phyloP scores from a whole-genome alignment of 2,113 vertebrate species.

The Riparia riparia region DNA sequence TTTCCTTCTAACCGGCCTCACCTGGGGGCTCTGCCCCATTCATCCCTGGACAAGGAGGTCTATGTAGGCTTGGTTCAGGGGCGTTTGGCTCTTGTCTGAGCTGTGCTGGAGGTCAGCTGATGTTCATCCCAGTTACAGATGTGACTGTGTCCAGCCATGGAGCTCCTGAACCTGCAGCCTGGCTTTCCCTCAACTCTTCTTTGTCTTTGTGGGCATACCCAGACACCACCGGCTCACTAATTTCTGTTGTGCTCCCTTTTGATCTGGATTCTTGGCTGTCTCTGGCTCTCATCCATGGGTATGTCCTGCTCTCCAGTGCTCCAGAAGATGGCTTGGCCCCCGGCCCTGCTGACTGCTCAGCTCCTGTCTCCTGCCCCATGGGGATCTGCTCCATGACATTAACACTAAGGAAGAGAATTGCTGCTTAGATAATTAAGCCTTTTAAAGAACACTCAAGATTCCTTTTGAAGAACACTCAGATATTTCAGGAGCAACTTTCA shows the following conservation, averaged over 20 bases:
- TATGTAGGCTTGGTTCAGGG: rapidly evolving
- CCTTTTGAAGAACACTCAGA: not conserved
- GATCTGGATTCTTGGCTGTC: not conserved
- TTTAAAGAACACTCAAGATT: not conserved
- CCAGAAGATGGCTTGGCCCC: not conserved
- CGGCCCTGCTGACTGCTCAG: not conserved
- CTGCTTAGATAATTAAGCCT: not conserved
- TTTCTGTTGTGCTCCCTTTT: not conserved
- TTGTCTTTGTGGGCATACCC: rapidly evolving
- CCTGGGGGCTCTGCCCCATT: rapidly evolving
- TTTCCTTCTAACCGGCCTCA: not conserved
- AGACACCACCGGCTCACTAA: rapidly evolving
- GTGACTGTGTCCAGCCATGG: not conserved
- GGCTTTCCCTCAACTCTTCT: not conserved
- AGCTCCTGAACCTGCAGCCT: not conserved
- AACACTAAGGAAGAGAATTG: not conserved
- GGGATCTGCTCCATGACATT: not conserved
- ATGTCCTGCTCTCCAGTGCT: not conserved
- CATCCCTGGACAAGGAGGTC: not conserved
- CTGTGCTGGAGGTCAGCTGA: not conserved
- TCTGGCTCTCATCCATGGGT: not conserved
- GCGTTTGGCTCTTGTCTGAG: not conserved
- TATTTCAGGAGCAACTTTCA: not conserved
- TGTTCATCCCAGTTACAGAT: not conserved
- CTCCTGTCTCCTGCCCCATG: not conserved